phyloP scores from a whole-genome alignment of 1,140 invertebrate genomes.

The Bombus waltoni region DNA sequence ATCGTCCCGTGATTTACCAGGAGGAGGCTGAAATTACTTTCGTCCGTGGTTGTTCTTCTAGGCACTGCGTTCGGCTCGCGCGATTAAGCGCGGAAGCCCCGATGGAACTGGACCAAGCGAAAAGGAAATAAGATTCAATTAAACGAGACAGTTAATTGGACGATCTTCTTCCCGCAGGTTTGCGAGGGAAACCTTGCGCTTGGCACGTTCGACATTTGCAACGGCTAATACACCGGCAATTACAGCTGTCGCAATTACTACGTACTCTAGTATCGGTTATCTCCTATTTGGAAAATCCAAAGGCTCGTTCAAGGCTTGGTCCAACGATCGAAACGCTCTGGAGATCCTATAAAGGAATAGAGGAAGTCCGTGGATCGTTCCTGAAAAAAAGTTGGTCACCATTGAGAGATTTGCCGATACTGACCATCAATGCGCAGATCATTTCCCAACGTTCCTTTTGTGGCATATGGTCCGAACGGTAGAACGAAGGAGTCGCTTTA shows the following conservation, averaged over 20 bases:
- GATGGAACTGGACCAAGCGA: constrained; percentile 12
- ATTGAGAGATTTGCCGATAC: constrained; percentile 15
- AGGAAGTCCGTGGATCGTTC: not conserved
- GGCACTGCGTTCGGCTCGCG: not conserved
- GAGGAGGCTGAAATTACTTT: constrained; percentile 6
- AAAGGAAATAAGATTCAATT: constrained; percentile 25
- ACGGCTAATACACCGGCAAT: not conserved
- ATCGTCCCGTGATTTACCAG: constrained; percentile 1
- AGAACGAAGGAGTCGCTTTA: not conserved
- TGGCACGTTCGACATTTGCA: not conserved
- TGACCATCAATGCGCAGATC: not conserved
- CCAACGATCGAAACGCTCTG: not conserved
- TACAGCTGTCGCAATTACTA: not conserved
- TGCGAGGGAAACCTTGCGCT: not conserved
- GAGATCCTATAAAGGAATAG: not conserved
- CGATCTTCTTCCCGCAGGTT: not conserved
- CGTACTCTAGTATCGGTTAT: not conserved
- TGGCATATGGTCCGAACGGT: not conserved
- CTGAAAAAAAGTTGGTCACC: not conserved
- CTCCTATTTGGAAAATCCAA: constrained; percentile 4
- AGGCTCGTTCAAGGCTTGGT: not conserved
- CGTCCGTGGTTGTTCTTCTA: not conserved
- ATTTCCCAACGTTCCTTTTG: constrained; percentile 13
- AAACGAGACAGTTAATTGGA: constrained; percentile 26
- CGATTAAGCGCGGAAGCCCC: constrained; percentile 4